Conservation (phyloP, 2,797 vertebrate species). For the Benthosema pterotum region DNA sequence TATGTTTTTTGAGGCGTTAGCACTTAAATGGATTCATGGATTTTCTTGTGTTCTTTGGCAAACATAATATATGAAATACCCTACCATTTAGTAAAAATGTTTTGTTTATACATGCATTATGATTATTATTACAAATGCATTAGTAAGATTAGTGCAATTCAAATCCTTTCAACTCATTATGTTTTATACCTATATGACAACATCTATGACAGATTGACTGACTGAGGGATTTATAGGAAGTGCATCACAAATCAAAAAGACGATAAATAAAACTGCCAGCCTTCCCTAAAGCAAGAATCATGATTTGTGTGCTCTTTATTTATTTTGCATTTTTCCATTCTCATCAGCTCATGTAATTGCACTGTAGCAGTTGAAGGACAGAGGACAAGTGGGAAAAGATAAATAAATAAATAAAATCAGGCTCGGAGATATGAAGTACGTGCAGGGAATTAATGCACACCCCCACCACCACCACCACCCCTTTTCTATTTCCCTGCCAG, state of each 20-base stretch:
- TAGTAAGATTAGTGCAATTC: not conserved
- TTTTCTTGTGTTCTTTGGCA: too few species aligned
- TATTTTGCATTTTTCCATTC: slow-evolving; percentile 35
- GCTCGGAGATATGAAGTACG: slow-evolving; percentile 62
- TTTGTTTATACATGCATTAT: too few species aligned
- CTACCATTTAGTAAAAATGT: too few species aligned
- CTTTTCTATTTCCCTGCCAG: slow-evolving; percentile 49
- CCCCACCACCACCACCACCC: too few species aligned
- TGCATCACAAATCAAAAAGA: slow-evolving; percentile 14
- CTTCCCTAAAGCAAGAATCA: slow-evolving; percentile 26
- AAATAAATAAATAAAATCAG: slow-evolving; percentile 48
- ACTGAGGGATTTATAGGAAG: slow-evolving; percentile 16
- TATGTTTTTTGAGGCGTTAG: too few species aligned
- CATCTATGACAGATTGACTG: slow-evolving; percentile 20
- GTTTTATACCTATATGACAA: not conserved
- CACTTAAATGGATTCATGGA: too few species aligned
- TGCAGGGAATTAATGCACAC: slow-evolving; percentile 67
- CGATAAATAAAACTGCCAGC: slow-evolving; percentile 23
- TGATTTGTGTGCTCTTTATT: slow-evolving; percentile 44
- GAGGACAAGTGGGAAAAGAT: slow-evolving; percentile 32
- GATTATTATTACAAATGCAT: too few species aligned
- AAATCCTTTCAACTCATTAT: slow-evolving; percentile 8
- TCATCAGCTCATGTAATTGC: slow-evolving; percentile 77
- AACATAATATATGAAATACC: too few species aligned
- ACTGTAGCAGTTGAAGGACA: slow-evolving; percentile 79